Evolutionary conservation across 2,797 vertebrate species (phyloP).

Genomic region (Kryptolebias ocellatus): DNA sequence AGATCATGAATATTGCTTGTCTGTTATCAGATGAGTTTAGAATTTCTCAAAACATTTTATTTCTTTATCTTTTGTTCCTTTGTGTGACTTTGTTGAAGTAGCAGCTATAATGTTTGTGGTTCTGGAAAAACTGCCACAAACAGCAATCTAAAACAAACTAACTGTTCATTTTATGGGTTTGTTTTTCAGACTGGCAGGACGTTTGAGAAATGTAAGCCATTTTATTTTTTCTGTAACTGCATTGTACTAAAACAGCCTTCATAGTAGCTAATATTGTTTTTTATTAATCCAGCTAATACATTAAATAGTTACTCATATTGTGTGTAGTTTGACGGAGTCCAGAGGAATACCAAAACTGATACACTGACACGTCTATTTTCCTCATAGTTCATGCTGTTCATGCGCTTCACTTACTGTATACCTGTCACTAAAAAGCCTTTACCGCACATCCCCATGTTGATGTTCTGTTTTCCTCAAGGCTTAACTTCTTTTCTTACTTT

Average conservation of each 20-base stretch:
- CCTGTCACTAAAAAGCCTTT: slow-evolving; percentile 58
- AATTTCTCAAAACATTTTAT: slow-evolving; percentile 2
- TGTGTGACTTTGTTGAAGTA: slow-evolving; percentile 14
- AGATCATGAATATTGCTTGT: too few species aligned
- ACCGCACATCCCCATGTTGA: slow-evolving; percentile 37
- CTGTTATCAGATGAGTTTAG: not conserved
- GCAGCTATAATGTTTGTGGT: not conserved
- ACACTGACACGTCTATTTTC: slow-evolving; percentile 21
- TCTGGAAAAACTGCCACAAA: not conserved
- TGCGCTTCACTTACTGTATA: slow-evolving; percentile 43
- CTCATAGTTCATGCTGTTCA: slow-evolving; percentile 65
- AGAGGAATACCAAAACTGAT: slow-evolving; percentile 31
- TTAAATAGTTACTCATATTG: not conserved
- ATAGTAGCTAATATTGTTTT: slow-evolving; percentile 9
- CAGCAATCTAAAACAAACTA: slow-evolving; percentile 29
- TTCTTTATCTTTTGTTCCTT: not conserved
- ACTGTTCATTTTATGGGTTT: slow-evolving; percentile 37
- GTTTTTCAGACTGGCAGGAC: slow-evolving; percentile 87
- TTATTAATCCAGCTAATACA: slow-evolving; percentile 25
- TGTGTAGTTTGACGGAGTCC: slow-evolving; percentile 3
- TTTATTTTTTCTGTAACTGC: slow-evolving; percentile 13
- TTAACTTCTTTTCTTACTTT: slow-evolving; percentile 60
- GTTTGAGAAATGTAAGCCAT: slow-evolving; percentile 96
- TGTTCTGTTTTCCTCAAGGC: slow-evolving; percentile 56
- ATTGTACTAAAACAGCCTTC: slow-evolving; percentile 20